Evolutionary conservation across 2,113 vertebrate genomes (phyloP).

Genomic region (Romanogobio albipinnatus): DNA sequence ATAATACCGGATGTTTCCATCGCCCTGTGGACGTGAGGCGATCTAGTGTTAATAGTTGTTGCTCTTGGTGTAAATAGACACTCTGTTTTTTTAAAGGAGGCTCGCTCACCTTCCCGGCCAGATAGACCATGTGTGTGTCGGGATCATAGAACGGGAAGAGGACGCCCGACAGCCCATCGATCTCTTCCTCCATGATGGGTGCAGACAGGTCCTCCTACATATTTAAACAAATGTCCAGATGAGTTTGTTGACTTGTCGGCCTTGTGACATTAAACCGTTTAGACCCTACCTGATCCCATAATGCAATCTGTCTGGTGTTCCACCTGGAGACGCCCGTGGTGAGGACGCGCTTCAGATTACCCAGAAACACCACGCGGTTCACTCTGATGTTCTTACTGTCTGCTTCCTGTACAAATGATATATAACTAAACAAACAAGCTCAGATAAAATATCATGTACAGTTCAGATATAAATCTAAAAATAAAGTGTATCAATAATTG

Average conservation of each 20-base stretch:
- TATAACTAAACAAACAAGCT: neutral
- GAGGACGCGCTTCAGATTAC: conserved; percentile 78
- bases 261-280: neutral
- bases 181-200: conserved; percentile 81
- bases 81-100: neutral
- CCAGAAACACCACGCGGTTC: conserved; percentile 84
- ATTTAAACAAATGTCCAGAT: neutral
- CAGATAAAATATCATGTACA: neutral
- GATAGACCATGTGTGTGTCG: conserved; percentile 81
- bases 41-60: neutral
- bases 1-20: conserved; percentile 87
- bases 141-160: conserved; percentile 83
- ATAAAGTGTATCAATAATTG: neutral
- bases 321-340: conserved; percentile 82
- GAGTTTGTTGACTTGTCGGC: neutral
- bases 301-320: conserved; percentile 84
- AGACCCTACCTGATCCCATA: conserved; percentile 84
- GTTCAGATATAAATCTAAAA: neutral
- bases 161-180: conserved; percentile 81
- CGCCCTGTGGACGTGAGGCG: conserved; percentile 71
- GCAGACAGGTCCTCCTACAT: conserved; percentile 79
- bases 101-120: conserved; percentile 81
- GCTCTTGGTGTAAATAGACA: too few relatives aligned
- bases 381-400: conserved; percentile 75
- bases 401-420: conserved; percentile 72